Percentiles rank a stretch among this genome's conserved stretches.
Evolutionary conservation across 2,113 vertebrate species (phyloP).

Genomic region (Triplophysa dalaica): DNA sequence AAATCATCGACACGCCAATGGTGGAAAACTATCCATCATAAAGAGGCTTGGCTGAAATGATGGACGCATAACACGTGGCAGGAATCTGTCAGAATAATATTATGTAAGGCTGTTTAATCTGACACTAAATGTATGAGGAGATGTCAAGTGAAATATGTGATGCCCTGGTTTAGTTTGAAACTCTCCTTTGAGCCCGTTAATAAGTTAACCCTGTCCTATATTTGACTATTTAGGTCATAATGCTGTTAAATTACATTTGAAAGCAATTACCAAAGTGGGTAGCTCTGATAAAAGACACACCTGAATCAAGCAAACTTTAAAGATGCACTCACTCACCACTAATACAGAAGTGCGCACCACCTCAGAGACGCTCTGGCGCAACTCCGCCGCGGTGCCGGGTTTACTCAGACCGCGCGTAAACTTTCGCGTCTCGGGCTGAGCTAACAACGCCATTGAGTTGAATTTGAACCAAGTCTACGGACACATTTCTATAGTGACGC

Average conservation of each 20-base stretch:
- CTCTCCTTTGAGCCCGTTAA: not conserved
- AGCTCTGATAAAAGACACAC: not conserved
- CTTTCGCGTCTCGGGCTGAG: slow-evolving; percentile 85
- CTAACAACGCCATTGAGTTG: slow-evolving; percentile 67
- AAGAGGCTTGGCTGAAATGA: slow-evolving; percentile 7
- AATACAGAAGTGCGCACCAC: slow-evolving; percentile 87
- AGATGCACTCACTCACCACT: slow-evolving; percentile 80
- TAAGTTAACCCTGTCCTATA: slow-evolving; percentile 19
- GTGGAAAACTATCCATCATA: not conserved
- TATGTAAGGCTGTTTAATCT: not conserved
- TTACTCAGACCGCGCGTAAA: slow-evolving; percentile 90
- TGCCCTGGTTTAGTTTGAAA: not conserved
- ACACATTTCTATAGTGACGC: not conserved
- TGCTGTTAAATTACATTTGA: not conserved
- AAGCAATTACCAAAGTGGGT: not conserved
- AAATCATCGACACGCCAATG: not conserved
- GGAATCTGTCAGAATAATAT: not conserved
- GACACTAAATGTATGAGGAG: not conserved
- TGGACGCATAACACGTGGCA: not conserved
- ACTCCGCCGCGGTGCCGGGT: slow-evolving; percentile 90
- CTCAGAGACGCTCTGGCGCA: slow-evolving; percentile 93
- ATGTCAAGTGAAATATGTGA: not conserved
- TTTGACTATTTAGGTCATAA: slow-evolving; percentile 23
- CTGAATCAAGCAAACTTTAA: not conserved
- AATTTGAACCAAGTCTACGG: slow-evolving; percentile 28